Conservation (phyloP, 92 coral and sea anemone species). For the Parazoanthus darwini region DNA sequence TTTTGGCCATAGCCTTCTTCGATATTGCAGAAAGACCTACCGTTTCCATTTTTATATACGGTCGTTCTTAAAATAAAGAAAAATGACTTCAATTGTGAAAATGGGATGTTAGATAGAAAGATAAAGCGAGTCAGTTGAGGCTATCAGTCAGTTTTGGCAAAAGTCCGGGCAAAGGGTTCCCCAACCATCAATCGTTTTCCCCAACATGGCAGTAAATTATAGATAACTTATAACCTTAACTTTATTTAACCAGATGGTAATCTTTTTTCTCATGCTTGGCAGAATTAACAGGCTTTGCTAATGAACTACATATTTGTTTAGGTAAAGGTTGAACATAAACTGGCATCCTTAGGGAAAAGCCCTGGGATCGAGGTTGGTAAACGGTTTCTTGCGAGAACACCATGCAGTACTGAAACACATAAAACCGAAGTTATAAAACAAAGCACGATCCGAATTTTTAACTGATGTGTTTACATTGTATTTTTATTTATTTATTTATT, state of each 20-base stretch:
- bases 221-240: no score
- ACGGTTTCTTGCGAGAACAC: background rate
- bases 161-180: background rate
- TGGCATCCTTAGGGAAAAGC: background rate
- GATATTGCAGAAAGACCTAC: background rate
- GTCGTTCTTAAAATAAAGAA: background rate
- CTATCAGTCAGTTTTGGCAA: background rate
- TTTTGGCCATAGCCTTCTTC: background rate
- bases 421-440: no score
- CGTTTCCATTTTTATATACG: background rate
- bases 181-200: background rate
- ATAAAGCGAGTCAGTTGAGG: background rate
- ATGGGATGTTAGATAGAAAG: background rate
- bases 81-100: background rate
- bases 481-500: no score
- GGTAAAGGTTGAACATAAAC: background rate
- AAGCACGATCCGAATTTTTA: no score
- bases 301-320: no score
- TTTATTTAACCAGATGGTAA: background rate
- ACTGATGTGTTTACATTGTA: no score
- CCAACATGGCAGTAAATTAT: background rate
- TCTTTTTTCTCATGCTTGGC: background rate
- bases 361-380: no score
- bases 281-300: background rate
- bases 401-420: no score